These are phyloP conservation scores for Ophion ellenae DNA, from an alignment of 2,888 invertebrate genomes.

Conservation along the genomic window DNA sequence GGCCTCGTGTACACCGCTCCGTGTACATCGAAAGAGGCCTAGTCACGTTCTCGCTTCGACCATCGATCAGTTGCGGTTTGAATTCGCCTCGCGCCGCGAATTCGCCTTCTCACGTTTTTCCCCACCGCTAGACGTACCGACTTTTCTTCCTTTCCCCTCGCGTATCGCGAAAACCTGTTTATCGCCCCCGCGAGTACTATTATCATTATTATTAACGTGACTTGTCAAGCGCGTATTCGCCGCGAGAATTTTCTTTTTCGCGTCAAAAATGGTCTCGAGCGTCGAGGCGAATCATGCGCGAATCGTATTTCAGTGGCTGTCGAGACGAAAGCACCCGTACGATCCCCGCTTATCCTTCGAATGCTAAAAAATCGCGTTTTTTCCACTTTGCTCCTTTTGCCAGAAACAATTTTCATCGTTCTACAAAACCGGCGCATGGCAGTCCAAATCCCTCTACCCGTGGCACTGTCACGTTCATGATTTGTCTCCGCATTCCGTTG, in stretches of 20 bases:
- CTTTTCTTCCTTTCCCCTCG: conserved; percentile 43
- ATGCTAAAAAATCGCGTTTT: conserved; percentile 15
- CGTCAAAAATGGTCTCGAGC: conserved; percentile 17
- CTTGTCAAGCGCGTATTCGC: conserved; percentile 26
- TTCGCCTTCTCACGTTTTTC: conserved; percentile 58
- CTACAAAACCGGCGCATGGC: conserved; percentile 1
- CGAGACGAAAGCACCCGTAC: background rate
- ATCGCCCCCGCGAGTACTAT: conserved; percentile 8
- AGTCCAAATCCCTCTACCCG: conserved; percentile 50
- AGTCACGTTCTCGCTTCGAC: conserved; percentile 78
- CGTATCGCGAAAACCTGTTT: conserved; percentile 48
- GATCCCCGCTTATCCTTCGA: conserved; percentile 9
- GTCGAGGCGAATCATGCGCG: conserved; percentile 10
- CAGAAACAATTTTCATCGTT: conserved; percentile 51
- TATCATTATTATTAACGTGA: conserved; percentile 40
- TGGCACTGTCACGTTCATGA: conserved; percentile 51
- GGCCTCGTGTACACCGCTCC: background rate
- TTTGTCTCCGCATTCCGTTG: conserved; percentile 35
- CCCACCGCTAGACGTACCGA: conserved; percentile 60
- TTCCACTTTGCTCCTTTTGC: conserved; percentile 24
- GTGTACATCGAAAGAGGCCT: conserved; percentile 72
- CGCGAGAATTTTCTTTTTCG: conserved; percentile 2
- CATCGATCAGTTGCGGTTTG: conserved; percentile 76
- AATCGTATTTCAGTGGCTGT: conserved; percentile 29
- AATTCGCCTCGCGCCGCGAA: conserved; percentile 62